Evolutionary conservation across 2,113 vertebrate genomes (phyloP).

Genomic region (Erpornis zantholeuca): DNA sequence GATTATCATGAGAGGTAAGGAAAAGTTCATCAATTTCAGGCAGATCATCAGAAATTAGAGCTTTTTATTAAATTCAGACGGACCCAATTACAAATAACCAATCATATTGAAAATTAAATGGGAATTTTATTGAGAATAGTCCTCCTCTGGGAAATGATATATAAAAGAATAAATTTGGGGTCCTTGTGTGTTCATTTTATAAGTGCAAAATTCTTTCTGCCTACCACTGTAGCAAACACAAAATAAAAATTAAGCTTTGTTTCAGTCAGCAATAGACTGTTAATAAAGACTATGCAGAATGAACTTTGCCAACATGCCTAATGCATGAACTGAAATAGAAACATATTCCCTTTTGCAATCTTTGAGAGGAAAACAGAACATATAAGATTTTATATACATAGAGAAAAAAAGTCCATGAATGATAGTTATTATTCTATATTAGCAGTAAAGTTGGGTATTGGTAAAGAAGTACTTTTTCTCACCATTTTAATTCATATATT

Average conservation of each 20-base stretch:
- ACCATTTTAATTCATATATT: background rate
- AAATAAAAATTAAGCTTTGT: background rate
- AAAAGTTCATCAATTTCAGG: background rate
- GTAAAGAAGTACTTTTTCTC: background rate
- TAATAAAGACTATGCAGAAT: background rate
- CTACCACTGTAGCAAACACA: background rate
- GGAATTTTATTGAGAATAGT: background rate
- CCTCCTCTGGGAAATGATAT: background rate
- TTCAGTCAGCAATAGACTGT: background rate
- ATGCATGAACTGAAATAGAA: background rate
- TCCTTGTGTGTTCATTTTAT: background rate
- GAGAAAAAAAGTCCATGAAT: background rate
- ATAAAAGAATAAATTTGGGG: background rate
- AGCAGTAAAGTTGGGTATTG: background rate
- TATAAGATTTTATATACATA: background rate
- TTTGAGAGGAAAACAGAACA: background rate
- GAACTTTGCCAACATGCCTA: background rate
- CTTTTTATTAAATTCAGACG: background rate
- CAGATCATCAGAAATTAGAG: background rate
- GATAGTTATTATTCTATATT: background rate
- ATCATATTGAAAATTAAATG: constrained; percentile 4
- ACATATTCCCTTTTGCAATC: background rate
- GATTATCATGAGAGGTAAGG: background rate
- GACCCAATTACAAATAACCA: background rate
- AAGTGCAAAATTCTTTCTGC: background rate